Evolutionary conservation across 2,888 invertebrate genomes (phyloP).

Genomic region (Silvanus unidentatus): DNA sequence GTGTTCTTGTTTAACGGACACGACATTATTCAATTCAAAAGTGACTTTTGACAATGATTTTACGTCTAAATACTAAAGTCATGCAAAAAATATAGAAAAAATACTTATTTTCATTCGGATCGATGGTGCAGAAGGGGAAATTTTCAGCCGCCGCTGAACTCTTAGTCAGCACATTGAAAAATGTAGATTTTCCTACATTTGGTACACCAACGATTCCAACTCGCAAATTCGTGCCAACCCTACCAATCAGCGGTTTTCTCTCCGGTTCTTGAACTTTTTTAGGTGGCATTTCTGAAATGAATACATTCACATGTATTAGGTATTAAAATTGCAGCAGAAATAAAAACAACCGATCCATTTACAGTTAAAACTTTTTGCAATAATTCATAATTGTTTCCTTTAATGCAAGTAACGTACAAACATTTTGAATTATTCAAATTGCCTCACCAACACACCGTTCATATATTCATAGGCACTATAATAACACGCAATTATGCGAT

Average conservation of each 20-base stretch:
- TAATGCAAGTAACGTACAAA: too few relatives aligned
- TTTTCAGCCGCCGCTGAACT: slow-evolving; percentile 97
- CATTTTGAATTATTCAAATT: slow-evolving; percentile 33
- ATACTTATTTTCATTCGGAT: slow-evolving; percentile 99
- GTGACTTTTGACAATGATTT: too few relatives aligned
- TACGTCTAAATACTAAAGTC: too few relatives aligned
- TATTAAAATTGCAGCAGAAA: too few relatives aligned
- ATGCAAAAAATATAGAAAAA: slow-evolving; percentile 20
- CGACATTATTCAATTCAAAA: neutral
- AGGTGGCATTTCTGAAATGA: slow-evolving; percentile 58
- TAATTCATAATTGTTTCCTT: too few relatives aligned
- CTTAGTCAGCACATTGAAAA: slow-evolving; percentile 98
- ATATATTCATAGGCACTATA: slow-evolving; percentile 19
- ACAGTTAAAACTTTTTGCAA: neutral
- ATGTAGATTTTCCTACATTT: slow-evolving; percentile 98
- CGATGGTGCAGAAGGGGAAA: slow-evolving; percentile 99
- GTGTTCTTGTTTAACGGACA: neutral
- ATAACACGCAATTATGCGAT: slow-evolving; percentile 40
- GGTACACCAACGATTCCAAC: slow-evolving; percentile 95
- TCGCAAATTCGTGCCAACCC: slow-evolving; percentile 93
- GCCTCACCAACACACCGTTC: slow-evolving; percentile 29
- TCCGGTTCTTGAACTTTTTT: slow-evolving; percentile 89
- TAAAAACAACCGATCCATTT: neutral
- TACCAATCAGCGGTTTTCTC: slow-evolving; percentile 84
- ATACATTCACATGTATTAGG: too few relatives aligned